A percentile compares a stretch with the other conserved stretches of the same genome.
These are phyloP conservation scores for Hirtodrosophila duncani DNA, from an alignment of 2,888 invertebrate species.

Conservation along the genomic window DNA sequence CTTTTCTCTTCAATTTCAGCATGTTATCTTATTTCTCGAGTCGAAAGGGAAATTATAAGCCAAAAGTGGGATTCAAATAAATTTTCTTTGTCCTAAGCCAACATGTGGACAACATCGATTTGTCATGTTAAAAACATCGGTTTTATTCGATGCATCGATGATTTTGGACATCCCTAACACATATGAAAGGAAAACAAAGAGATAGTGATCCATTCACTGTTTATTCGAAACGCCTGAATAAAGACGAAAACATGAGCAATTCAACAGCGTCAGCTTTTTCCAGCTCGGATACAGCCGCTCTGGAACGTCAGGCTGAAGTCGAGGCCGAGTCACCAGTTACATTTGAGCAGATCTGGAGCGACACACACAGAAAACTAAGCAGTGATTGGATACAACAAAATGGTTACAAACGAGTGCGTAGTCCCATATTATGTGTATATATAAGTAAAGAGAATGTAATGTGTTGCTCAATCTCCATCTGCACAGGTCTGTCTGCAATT, in stretches of 20 bases:
- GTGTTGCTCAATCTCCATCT: too few relatives aligned
- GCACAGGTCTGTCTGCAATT: conserved; percentile 93
- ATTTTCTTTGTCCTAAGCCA: too few relatives aligned
- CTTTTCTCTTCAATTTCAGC: too few relatives aligned
- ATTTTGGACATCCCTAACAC: conserved; percentile 29
- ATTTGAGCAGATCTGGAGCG: conserved; percentile 75
- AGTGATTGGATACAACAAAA: conserved; percentile 84
- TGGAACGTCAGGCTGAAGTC: conserved; percentile 69
- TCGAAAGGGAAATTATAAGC: too few relatives aligned
- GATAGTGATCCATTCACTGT: too few relatives aligned
- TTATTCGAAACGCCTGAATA: too few relatives aligned
- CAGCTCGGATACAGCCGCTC: conserved; percentile 68
- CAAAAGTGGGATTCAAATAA: too few relatives aligned
- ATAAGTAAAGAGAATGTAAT: neutral
- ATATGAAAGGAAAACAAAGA: too few relatives aligned
- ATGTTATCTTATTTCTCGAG: too few relatives aligned
- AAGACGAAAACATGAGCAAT: too few relatives aligned
- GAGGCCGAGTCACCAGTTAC: conserved; percentile 31
- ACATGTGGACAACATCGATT: too few relatives aligned
- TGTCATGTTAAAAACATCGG: too few relatives aligned
- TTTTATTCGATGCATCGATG: neutral
- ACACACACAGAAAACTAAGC: conserved; percentile 68
- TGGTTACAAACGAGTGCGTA: conserved; percentile 82
- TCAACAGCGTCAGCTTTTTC: conserved; percentile 71
- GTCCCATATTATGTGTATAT: neutral